Conservation (phyloP, 2,888 invertebrate genomes). For the Endotricha flammealis region DNA sequence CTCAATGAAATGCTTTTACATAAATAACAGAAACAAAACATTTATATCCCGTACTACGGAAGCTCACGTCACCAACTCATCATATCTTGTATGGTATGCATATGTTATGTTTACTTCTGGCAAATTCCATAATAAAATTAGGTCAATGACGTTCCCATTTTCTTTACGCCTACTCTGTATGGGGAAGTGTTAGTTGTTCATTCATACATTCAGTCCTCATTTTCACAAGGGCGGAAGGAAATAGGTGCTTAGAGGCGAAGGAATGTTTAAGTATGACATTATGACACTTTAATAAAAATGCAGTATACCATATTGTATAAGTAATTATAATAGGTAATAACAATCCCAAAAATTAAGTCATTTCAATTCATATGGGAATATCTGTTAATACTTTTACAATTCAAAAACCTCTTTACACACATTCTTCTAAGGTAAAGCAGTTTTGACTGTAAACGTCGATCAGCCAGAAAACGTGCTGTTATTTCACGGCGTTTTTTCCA, state of each 20-base stretch:
- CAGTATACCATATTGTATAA: too few species aligned
- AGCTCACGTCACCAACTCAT: not conserved
- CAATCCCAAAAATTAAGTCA: too few species aligned
- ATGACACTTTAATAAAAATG: too few species aligned
- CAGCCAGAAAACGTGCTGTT: too few species aligned
- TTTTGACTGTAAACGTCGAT: too few species aligned
- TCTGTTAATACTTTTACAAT: too few species aligned
- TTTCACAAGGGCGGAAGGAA: not conserved
- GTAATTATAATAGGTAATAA: too few species aligned
- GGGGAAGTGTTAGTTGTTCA: not conserved
- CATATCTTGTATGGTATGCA: too few species aligned
- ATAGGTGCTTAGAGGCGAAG: not conserved
- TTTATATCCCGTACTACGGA: conserved; percentile 20
- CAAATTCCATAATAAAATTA: conserved; percentile 1
- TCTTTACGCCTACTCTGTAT: not conserved
- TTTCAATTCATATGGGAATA: too few species aligned
- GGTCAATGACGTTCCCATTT: not conserved
- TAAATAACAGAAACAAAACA: conserved; percentile 46
- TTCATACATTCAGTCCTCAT: not conserved
- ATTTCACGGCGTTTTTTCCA: too few species aligned
- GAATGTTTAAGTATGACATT: not conserved
- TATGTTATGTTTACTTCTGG: not conserved
- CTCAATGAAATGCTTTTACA: conserved; percentile 41
- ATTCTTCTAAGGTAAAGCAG: too few species aligned
- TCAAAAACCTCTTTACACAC: too few species aligned